These are phyloP conservation scores for Crematogaster levior DNA, from an alignment of 2,888 invertebrate species.

Conservation along the genomic window DNA sequence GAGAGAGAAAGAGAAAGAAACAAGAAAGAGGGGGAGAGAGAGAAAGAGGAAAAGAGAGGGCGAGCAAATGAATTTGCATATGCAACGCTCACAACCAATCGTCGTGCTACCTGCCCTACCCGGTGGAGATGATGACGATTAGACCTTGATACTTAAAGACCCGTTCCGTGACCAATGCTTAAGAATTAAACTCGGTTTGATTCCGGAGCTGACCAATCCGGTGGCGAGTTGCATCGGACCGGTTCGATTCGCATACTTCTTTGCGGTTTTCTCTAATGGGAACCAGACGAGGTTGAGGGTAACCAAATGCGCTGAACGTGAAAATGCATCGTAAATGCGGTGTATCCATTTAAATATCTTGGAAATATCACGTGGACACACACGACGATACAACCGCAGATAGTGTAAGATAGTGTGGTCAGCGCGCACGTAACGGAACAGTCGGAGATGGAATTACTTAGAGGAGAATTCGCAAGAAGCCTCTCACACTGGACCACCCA, in stretches of 20 bases:
- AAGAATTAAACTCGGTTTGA: constrained; percentile 50
- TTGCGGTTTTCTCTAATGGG: constrained; percentile 37
- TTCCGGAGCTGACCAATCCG: constrained; percentile 45
- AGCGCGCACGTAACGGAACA: constrained; percentile 37
- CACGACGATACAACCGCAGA: constrained; percentile 73
- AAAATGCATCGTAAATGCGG: constrained; percentile 6
- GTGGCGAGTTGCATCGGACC: constrained; percentile 28
- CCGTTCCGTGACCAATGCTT: constrained; percentile 47
- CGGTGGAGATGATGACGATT: constrained; percentile 42
- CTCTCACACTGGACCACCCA: constrained; percentile 59
- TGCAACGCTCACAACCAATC: constrained; percentile 65
- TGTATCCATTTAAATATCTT: constrained; percentile 18
- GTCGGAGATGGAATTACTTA: constrained; percentile 61
- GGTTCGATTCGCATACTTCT: constrained; percentile 49
- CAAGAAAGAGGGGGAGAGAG: neutral
- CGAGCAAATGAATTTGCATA: constrained; percentile 68
- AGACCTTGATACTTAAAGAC: constrained; percentile 55
- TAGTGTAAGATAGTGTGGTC: constrained; percentile 57
- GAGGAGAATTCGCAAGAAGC: constrained; percentile 54
- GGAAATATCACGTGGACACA: constrained; percentile 12
- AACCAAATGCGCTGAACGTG: constrained; percentile 22
- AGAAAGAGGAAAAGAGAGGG: constrained; percentile 33
- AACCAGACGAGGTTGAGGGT: constrained; percentile 1
- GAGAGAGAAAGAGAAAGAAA: neutral
- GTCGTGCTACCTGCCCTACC: constrained; percentile 42